Evolutionary conservation across 2,888 invertebrate genomes (phyloP).

Genomic region (Drosophila meridionalis): DNA sequence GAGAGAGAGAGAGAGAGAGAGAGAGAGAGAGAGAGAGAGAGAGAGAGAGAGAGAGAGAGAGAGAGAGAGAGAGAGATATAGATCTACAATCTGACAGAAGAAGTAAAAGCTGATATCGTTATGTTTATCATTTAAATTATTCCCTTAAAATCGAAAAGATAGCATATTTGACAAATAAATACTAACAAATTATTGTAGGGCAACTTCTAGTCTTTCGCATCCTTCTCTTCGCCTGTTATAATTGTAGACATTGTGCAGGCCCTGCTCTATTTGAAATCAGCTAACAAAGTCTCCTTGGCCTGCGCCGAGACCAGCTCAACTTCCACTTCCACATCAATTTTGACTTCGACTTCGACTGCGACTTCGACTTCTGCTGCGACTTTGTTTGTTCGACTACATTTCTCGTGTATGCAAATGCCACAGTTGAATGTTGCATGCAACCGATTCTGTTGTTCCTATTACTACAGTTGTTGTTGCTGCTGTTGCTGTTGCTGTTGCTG

Average conservation of each 20-base stretch:
- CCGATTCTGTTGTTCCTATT: constrained; percentile 29
- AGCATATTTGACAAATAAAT: too few relatives aligned
- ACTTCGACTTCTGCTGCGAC: constrained; percentile 51
- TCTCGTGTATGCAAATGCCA: constrained; percentile 56
- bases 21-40: not conserved
- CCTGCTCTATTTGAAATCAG: constrained; percentile 61
- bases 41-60: too few relatives aligned
- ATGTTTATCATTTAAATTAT: too few relatives aligned
- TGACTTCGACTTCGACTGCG: constrained; percentile 41
- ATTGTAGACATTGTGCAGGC: constrained; percentile 34
- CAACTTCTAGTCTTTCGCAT: not conserved
- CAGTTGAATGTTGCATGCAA: constrained; percentile 69
- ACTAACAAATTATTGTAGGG: not conserved
- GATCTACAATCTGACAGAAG: too few relatives aligned
- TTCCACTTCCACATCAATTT: constrained; percentile 57
- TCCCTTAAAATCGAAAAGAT: too few relatives aligned
- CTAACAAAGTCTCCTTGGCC: constrained; percentile 52
- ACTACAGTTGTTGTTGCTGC: constrained; percentile 3
- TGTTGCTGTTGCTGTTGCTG: constrained; percentile 17
- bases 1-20: not conserved
- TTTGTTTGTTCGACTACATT: constrained; percentile 79
- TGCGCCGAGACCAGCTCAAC: constrained; percentile 21
- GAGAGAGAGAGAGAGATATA: too few relatives aligned
- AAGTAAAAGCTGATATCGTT: too few relatives aligned
- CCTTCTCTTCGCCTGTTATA: constrained; percentile 19